Percentiles rank a stretch among this genome's conserved stretches.
Conservation (phyloP, 2,797 vertebrate genomes). For the Perodicticus potto region DNA sequence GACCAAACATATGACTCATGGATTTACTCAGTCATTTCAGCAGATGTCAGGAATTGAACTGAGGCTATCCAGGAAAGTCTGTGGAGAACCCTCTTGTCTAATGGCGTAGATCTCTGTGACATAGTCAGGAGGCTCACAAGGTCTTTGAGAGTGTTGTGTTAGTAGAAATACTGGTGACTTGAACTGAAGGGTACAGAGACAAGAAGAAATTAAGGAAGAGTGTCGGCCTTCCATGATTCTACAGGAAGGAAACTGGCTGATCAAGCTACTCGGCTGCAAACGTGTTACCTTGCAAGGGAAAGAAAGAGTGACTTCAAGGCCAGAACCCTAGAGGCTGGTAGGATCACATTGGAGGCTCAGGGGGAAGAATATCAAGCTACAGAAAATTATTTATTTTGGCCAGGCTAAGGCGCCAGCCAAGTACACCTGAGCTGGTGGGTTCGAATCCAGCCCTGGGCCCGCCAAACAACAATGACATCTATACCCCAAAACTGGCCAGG, state of each 20-base stretch:
- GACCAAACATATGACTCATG: not conserved
- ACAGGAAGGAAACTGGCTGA: not conserved
- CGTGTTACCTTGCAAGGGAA: conserved; percentile 5
- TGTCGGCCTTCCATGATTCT: not conserved
- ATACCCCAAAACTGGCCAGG: no score
- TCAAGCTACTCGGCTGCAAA: not conserved
- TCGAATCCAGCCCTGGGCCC: no score
- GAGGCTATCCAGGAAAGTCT: no score
- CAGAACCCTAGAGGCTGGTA: not conserved
- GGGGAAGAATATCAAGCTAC: not conserved
- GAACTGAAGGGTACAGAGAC: not conserved
- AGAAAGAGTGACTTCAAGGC: not conserved
- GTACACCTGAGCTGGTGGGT: no score
- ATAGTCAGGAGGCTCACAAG: no score
- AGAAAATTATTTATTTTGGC: not conserved
- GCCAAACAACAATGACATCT: no score
- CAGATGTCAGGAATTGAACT: not conserved
- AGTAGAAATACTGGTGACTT: not conserved
- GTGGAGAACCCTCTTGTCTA: no score
- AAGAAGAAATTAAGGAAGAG: not conserved
- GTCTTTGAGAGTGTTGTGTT: no score
- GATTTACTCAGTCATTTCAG: not conserved
- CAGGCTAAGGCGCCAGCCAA: no score
- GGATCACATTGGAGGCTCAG: no score
- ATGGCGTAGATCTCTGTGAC: no score